phyloP scores from a whole-genome alignment of 2,888 invertebrate genomes.

The Schizotus pectinicornis region DNA sequence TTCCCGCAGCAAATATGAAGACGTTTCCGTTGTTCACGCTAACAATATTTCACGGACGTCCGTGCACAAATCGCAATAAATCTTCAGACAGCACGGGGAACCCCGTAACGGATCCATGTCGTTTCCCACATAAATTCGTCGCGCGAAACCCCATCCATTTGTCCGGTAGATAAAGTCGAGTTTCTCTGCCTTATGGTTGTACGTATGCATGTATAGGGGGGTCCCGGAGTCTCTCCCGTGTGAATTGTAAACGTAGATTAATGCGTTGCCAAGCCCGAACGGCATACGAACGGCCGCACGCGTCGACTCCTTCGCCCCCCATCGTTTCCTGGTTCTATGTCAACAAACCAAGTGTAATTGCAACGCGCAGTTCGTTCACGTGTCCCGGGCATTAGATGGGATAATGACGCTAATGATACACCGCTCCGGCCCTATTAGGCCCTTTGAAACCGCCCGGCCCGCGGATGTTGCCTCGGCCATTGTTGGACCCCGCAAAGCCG shows the following conservation, averaged over 20 bases:
- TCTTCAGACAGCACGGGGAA: neutral
- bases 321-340: slow-evolving; percentile 11
- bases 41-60: neutral
- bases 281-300: slow-evolving; percentile 18
- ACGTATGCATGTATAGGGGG: too few species aligned
- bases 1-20: too few species aligned
- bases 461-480: too few species aligned
- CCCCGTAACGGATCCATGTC: slow-evolving; percentile 2
- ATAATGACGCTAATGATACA: slow-evolving; percentile 27
- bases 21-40: too few species aligned
- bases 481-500: too few species aligned
- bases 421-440: slow-evolving; percentile 7
- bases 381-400: slow-evolving; percentile 15
- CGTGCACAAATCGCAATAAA: slow-evolving; percentile 16
- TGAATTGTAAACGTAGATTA: slow-evolving; percentile 33
- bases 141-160: slow-evolving; percentile 39
- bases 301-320: slow-evolving; percentile 9
- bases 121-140: slow-evolving; percentile 46
- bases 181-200: slow-evolving; percentile 19
- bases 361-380: slow-evolving; percentile 21
- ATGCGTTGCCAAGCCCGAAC: slow-evolving; percentile 10
- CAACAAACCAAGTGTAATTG: slow-evolving; percentile 30
- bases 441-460: slow-evolving; percentile 3
- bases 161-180: slow-evolving; percentile 34
- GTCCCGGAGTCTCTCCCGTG: slow-evolving; percentile 16